These are phyloP conservation scores for Elaphurus davidianus DNA, from an alignment of 2,113 vertebrate species.

Conservation along the genomic window DNA sequence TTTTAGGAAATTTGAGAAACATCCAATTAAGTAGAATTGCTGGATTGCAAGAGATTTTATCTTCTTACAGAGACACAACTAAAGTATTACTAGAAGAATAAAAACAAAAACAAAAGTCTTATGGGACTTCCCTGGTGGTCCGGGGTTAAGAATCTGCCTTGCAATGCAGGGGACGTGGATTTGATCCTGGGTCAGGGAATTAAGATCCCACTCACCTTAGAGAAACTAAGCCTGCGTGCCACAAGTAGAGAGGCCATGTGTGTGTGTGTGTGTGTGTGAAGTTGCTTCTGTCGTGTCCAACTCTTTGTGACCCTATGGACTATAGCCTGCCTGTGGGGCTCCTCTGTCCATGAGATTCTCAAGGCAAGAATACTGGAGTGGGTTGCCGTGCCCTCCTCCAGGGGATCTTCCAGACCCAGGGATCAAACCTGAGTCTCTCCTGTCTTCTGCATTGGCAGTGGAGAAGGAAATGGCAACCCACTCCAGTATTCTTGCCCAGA, in stretches of 20 bases:
- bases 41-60: background rate
- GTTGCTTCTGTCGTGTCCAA: background rate
- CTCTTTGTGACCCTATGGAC: background rate
- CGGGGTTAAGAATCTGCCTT: background rate
- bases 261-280: background rate
- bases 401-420: background rate
- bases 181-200: background rate
- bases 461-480: background rate
- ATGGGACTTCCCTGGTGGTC: background rate
- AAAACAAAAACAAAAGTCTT: background rate
- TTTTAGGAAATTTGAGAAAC: background rate
- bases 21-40: background rate
- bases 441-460: background rate
- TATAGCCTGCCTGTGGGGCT: background rate
- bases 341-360: background rate
- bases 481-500: background rate
- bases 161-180: background rate
- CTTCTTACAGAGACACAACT: background rate
- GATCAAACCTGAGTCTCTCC: background rate
- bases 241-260: background rate
- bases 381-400: background rate
- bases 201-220: background rate
- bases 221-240: background rate
- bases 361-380: background rate
- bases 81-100: background rate